Evolutionary conservation across 2,797 vertebrate genomes (phyloP).

Genomic region (Acanthurus tractus): DNA sequence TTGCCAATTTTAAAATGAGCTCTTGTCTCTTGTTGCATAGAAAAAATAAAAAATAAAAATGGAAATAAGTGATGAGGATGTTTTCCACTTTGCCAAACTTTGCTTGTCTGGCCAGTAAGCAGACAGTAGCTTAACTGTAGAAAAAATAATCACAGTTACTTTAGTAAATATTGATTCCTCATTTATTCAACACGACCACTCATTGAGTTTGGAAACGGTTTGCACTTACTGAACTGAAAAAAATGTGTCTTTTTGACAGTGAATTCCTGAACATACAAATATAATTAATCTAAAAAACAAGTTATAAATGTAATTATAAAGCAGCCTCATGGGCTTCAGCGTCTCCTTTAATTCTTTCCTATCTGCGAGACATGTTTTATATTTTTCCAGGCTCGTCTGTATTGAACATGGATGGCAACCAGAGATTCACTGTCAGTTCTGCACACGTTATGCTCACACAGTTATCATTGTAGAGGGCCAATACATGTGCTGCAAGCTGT

Average conservation of each 20-base stretch:
- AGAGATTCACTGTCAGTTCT: background rate
- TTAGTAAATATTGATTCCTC: background rate
- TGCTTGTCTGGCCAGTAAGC: too few species aligned
- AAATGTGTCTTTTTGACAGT: background rate
- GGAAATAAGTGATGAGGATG: background rate
- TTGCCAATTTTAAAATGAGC: conserved; percentile 25
- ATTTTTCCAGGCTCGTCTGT: background rate
- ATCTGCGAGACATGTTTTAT: background rate
- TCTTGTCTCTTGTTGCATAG: background rate
- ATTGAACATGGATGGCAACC: background rate
- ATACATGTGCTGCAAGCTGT: background rate
- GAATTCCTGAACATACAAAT: background rate
- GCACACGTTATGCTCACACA: background rate
- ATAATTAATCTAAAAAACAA: background rate
- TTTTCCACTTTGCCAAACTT: conserved; percentile 19
- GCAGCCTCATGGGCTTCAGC: background rate
- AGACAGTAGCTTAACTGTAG: background rate
- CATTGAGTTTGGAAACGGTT: background rate
- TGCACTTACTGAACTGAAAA: background rate
- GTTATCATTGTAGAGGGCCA: background rate
- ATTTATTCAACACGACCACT: background rate
- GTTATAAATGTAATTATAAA: background rate
- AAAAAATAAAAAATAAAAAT: conserved; percentile 5
- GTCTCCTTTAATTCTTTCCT: background rate
- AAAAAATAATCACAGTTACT: background rate